Base-by-base conservation (phyloP, 2,797 vertebrate genomes). In the Neopelma chrysocephalum region DNA sequence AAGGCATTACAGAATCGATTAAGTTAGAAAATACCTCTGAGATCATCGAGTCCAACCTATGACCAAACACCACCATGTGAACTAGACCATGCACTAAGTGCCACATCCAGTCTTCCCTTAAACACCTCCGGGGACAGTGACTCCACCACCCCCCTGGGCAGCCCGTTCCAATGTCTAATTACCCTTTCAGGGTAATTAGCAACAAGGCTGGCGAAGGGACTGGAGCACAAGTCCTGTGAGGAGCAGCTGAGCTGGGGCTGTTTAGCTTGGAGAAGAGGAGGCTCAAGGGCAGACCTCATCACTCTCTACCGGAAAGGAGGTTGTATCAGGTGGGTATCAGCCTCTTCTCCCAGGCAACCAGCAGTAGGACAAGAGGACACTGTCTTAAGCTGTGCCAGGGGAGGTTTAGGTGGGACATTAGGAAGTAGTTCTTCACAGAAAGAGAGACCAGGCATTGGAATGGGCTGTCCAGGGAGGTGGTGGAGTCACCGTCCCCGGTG, bases 21-120 rank as follows among this genome's bases (percentile, higher is more conserved):
- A 20, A 26, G 15, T 48, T 50, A 17, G 48, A 50, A 31, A 82
- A 56, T 9, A 43, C 15, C 32, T 43, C 36, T 56, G 29, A 38
- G 6, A 3, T 25, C 27, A 2, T 4, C 8, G 34, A 32, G 9
- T n/a, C 50, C 36, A 43, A 0, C 3, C 13, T 43, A 1, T n/a
- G 64, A 14, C 32, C 4, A 4, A 29, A 3, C 27, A 15, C 56
- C 15, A 14, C 11, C 40, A 3, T 17, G 62, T 0, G 40, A 75
- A 10, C 14, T 22, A 42, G 18, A 42, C 15, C 15, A 4, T 10
- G 25, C 54, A 40, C 47, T 3, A 1, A 26, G 31, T 27, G 15
- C 9, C 53, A 40, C 40, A 14, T 40, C 40, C 40, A 34, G n/a
- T 7, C 48, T 42, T 34, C 42, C 5, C 42, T 53, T 32, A 32